These are phyloP conservation scores for Heliconius himera DNA, from an alignment of 1,140 invertebrate species.

Conservation along the genomic window DNA sequence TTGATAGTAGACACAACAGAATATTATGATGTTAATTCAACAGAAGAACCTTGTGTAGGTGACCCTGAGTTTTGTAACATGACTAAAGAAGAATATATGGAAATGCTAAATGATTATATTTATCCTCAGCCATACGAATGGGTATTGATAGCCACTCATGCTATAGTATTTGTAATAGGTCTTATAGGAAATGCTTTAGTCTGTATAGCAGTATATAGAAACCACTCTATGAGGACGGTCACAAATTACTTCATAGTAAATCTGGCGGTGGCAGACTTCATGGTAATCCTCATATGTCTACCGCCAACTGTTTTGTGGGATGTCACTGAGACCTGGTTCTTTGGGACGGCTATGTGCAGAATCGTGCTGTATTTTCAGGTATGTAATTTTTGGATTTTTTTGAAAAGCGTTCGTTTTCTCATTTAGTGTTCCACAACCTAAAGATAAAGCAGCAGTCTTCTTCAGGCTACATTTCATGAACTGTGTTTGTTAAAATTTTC, in stretches of 20 bases:
- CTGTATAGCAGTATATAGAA: slow-evolving; percentile 92
- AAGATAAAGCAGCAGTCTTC: too few species aligned
- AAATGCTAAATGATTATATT: slow-evolving; percentile 84
- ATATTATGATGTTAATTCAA: slow-evolving; percentile 45
- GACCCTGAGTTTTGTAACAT: slow-evolving; percentile 74
- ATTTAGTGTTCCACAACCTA: too few species aligned
- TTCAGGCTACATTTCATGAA: too few species aligned
- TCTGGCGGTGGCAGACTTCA: slow-evolving; percentile 94
- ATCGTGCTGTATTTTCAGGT: slow-evolving; percentile 94
- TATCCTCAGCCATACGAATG: slow-evolving; percentile 84
- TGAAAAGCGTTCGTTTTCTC: too few species aligned
- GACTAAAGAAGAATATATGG: slow-evolving; percentile 84
- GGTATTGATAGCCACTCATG: slow-evolving; percentile 86
- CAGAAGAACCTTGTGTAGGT: slow-evolving; percentile 62
- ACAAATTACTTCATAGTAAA: slow-evolving; percentile 98
- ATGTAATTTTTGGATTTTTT: slow-evolving; percentile 58
- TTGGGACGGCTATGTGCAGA: slow-evolving; percentile 91
- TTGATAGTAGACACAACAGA: slow-evolving; percentile 40
- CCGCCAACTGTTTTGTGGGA: slow-evolving; percentile 94
- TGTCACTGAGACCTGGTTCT: slow-evolving; percentile 95
- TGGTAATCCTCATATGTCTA: slow-evolving; percentile 94
- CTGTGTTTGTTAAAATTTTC: too few species aligned
- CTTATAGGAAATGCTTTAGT: slow-evolving; percentile 94
- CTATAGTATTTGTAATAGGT: slow-evolving; percentile 88
- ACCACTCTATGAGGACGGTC: slow-evolving; percentile 93